Evolutionary conservation across 2,113 vertebrate genomes (phyloP).

Genomic region (Mystacornis crossleyi): DNA sequence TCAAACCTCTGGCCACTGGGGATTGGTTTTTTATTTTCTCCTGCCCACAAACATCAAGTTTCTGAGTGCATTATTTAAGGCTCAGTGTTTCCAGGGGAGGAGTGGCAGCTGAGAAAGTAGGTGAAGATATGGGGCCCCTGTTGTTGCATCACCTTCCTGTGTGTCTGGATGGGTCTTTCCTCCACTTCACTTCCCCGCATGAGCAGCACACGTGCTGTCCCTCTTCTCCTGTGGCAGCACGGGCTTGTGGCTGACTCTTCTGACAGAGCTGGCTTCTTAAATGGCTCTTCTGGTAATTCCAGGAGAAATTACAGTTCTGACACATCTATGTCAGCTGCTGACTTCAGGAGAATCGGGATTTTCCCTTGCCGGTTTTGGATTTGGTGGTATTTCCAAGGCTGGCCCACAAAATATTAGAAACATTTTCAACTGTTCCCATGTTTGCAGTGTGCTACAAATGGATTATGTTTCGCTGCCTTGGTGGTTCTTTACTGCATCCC

Average conservation of each 20-base stretch:
- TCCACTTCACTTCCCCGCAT: not conserved
- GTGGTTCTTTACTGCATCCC: not conserved
- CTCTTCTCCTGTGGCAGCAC: not conserved
- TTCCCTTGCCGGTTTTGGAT: not conserved
- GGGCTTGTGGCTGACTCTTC: not conserved
- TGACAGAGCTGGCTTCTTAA: not conserved
- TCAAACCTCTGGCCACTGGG: not conserved
- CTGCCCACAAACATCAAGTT: not conserved
- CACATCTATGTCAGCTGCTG: not conserved
- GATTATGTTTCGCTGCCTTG: not conserved
- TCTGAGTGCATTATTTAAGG: not conserved
- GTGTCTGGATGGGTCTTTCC: fast-evolving
- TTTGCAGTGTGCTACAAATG: not conserved
- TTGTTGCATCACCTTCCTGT: not conserved
- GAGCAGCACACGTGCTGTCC: fast-evolving
- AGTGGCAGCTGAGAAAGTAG: not conserved
- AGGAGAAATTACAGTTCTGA: not conserved
- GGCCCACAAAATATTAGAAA: not conserved
- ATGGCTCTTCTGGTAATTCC: not conserved
- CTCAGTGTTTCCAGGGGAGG: not conserved
- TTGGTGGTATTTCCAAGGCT: not conserved
- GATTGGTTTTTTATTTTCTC: not conserved
- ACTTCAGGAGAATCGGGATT: not conserved
- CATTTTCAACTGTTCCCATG: not conserved
- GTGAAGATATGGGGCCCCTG: not conserved